Percentiles rank a stretch among this genome's conserved stretches.
Evolutionary conservation across 2,797 vertebrate genomes (phyloP).

Genomic region (Pangasius sanitwongsei): DNA sequence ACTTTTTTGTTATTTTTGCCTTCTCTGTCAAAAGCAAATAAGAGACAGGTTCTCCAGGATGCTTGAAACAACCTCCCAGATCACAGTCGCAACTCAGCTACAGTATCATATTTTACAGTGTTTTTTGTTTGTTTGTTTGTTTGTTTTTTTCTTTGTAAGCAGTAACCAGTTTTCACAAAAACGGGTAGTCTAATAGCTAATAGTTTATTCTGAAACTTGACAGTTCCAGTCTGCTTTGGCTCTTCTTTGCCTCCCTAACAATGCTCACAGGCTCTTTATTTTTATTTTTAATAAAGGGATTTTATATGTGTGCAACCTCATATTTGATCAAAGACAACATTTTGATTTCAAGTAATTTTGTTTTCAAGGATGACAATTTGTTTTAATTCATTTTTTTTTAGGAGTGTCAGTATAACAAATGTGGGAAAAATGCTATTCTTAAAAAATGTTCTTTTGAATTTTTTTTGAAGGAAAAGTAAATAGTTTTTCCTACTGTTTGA

Average conservation of each 20-base stretch:
- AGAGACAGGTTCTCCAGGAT: background rate
- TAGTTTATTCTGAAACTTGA: background rate
- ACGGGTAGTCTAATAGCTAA: background rate
- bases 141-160: background rate
- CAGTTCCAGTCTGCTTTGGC: background rate
- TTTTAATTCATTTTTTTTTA: background rate
- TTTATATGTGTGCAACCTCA: too few species aligned
- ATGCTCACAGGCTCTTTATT: background rate
- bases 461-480: background rate
- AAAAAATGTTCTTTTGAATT: background rate
- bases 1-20: background rate
- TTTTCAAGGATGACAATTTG: background rate
- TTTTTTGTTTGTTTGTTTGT: too few species aligned
- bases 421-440: background rate
- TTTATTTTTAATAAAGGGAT: background rate
- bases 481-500: background rate
- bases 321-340: background rate
- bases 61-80: background rate
- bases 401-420: background rate
- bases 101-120: background rate
- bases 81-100: background rate
- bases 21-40: background rate
- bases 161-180: background rate
- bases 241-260: too few species aligned
- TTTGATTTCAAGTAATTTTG: background rate